A percentile compares a stretch with the other conserved stretches of the same genome.
Evolutionary conservation across 2,888 invertebrate species (phyloP).

Genomic region (Tenthredo amoena): DNA sequence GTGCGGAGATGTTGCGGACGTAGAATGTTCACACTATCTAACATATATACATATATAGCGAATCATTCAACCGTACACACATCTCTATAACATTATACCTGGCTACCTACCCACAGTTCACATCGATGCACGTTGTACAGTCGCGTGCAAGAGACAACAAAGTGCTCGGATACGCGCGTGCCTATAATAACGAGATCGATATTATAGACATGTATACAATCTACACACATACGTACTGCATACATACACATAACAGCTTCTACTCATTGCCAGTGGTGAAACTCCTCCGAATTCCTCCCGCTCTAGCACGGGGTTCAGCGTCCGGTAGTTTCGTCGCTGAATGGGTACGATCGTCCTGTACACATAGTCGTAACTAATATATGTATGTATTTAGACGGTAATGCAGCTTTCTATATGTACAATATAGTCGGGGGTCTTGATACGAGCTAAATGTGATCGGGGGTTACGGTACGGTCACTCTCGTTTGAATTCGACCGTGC

Average conservation of each 20-base stretch:
- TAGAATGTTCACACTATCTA: conserved; percentile 7
- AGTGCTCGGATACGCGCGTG: conserved; percentile 7
- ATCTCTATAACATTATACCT: background rate
- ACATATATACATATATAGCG: background rate
- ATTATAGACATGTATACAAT: conserved; percentile 56
- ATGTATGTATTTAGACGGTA: background rate
- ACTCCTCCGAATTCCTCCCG: conserved; percentile 28
- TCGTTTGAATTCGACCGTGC: conserved; percentile 54
- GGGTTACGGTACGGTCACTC: conserved; percentile 6
- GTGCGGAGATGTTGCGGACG: background rate
- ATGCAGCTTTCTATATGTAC: conserved; percentile 8
- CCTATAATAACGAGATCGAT: conserved; percentile 63
- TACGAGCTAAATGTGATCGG: conserved; percentile 18
- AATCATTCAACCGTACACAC: conserved; percentile 8
- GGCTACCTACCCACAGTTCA: conserved; percentile 7
- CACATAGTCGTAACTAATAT: background rate
- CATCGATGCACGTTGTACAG: conserved; percentile 10
- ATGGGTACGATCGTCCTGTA: background rate
- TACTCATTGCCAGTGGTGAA: conserved; percentile 48
- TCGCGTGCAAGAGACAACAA: conserved; percentile 39
- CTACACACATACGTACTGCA: conserved; percentile 54
- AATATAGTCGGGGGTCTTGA: conserved; percentile 49
- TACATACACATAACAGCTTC: conserved; percentile 49
- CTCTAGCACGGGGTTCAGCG: conserved; percentile 25
- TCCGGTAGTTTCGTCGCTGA: conserved; percentile 37